Conservation (phyloP, 2,888 invertebrate genomes). For the Exocentrus adspersus region DNA sequence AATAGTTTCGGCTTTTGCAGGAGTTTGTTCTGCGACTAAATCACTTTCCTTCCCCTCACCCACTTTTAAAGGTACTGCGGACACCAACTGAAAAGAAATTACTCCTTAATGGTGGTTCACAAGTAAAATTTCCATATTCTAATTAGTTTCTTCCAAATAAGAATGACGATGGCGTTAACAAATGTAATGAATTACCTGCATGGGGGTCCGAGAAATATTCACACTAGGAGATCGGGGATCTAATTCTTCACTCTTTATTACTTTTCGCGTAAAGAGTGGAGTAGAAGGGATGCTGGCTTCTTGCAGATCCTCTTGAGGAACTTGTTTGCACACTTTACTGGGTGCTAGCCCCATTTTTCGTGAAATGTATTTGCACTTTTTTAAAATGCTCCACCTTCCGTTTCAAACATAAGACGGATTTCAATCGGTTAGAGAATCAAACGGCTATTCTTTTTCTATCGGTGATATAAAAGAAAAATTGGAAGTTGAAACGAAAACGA, state of each 20-base stretch:
- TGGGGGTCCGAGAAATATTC: constrained; percentile 69
- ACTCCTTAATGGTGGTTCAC: too few species aligned
- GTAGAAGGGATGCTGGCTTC: constrained; percentile 45
- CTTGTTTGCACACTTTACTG: constrained; percentile 47
- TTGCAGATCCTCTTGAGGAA: constrained; percentile 33
- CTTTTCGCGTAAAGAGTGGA: constrained; percentile 48
- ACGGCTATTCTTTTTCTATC: too few species aligned
- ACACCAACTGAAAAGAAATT: constrained; percentile 40
- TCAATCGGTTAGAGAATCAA: too few species aligned
- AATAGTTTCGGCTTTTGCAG: constrained; percentile 33
- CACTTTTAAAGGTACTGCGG: constrained; percentile 39
- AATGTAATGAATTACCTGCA: constrained; percentile 71
- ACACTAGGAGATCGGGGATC: constrained; percentile 73
- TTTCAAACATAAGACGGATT: too few species aligned
- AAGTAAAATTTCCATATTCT: too few species aligned
- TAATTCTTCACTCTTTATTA: constrained; percentile 38
- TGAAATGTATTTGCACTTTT: too few species aligned
- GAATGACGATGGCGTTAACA: too few species aligned
- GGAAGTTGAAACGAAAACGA: too few species aligned
- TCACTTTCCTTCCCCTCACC: constrained; percentile 25
- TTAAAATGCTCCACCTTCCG: too few species aligned
- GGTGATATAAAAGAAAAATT: too few species aligned
- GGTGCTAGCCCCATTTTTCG: constrained; percentile 48
- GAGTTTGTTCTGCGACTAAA: constrained; percentile 26
- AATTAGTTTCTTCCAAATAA: too few species aligned